Evolutionary conservation across 2,888 invertebrate genomes (phyloP).

Genomic region (Tipula unca): DNA sequence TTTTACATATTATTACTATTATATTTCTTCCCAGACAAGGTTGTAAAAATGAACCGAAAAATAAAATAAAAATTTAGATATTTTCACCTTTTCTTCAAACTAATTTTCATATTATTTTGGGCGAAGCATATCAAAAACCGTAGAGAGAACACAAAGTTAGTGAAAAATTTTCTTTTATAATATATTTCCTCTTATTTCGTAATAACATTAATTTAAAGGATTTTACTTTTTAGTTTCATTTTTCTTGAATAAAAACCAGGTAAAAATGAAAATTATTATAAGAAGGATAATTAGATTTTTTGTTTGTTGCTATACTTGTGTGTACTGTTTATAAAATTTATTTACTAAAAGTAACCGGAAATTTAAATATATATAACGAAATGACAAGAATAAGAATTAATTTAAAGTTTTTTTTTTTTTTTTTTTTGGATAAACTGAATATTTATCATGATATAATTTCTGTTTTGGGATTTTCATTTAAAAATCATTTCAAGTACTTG

Average conservation of each 20-base stretch:
- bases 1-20: background rate
- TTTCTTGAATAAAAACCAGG: background rate
- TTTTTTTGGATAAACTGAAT: background rate
- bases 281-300: background rate
- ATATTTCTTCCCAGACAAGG: background rate
- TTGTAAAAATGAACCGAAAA: background rate
- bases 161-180: background rate
- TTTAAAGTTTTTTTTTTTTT: background rate
- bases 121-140: background rate
- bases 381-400: constrained; percentile 8
- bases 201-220: background rate
- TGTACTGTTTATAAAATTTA: background rate
- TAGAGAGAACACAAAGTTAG: background rate
- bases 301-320: background rate
- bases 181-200: background rate
- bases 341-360: constrained; percentile 8
- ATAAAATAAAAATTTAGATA: background rate
- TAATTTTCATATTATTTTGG: background rate
- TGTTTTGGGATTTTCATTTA: constrained; percentile 14
- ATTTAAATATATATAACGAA: background rate
- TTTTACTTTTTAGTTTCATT: background rate
- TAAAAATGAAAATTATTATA: background rate
- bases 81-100: background rate
- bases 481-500: background rate
- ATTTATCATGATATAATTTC: background rate